phyloP scores from a whole-genome alignment of 2,113 vertebrate species.

The Silurus asotus region DNA sequence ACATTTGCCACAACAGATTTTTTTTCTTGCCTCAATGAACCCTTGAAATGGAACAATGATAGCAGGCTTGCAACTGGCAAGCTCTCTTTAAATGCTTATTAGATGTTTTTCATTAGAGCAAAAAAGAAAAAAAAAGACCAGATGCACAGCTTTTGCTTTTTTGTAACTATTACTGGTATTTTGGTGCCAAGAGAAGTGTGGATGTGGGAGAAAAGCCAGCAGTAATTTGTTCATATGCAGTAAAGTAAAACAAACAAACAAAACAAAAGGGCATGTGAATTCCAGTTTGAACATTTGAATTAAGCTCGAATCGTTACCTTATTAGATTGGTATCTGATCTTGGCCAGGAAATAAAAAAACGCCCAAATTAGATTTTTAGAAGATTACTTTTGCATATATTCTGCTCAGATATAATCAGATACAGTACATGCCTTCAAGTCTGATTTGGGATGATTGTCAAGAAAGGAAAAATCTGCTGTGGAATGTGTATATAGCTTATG shows the following conservation, averaged over 20 bases:
- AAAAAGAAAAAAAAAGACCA: background rate
- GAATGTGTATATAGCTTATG: background rate
- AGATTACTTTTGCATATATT: background rate
- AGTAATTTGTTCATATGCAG: background rate
- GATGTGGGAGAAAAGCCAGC: background rate
- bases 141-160: background rate
- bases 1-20: background rate
- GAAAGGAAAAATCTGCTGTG: background rate
- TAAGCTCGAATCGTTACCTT: background rate
- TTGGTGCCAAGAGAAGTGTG: background rate
- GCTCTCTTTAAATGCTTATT: background rate
- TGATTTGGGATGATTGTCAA: too few relatives aligned
- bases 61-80: too few relatives aligned
- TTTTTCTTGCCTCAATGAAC: background rate
- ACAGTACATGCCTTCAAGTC: background rate
- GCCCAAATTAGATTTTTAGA: background rate
- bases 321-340: background rate
- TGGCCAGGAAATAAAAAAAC: background rate
- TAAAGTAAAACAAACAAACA: background rate
- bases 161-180: background rate
- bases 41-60: background rate
- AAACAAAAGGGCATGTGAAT: background rate
- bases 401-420: background rate
- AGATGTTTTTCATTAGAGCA: background rate
- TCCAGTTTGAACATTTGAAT: background rate